Conservation (phyloP, 2,888 invertebrate species). For the Helobdella robusta region DNA sequence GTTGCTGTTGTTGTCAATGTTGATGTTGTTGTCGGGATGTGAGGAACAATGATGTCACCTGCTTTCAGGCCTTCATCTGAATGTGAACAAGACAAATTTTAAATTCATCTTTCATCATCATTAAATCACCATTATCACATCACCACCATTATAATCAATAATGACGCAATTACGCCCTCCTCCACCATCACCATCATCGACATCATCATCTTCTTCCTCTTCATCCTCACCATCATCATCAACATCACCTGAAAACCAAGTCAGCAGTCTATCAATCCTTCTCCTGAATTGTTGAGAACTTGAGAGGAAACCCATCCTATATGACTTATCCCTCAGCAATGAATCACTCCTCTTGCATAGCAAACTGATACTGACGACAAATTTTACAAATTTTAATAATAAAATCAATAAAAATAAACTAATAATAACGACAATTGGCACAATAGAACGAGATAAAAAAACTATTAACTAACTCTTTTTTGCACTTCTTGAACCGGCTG, state of each 20-base stretch:
- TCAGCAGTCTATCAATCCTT: conserved; percentile 35
- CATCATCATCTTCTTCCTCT: too few species aligned
- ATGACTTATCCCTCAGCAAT: conserved; percentile 36
- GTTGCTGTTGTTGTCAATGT: conserved; percentile 21
- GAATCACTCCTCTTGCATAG: conserved; percentile 33
- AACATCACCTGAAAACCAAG: conserved; percentile 37
- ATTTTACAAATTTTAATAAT: too few species aligned
- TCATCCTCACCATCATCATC: too few species aligned
- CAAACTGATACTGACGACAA: conserved; percentile 21
- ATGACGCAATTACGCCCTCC: too few species aligned
- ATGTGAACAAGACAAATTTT: background rate
- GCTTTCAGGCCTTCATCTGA: conserved; percentile 28
- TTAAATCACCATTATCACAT: too few species aligned
- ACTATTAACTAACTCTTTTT: conserved; percentile 3
- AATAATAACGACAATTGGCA: background rate
- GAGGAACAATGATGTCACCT: conserved; percentile 29
- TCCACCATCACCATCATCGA: too few species aligned
- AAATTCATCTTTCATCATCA: background rate
- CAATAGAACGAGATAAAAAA: background rate
- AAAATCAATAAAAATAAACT: background rate
- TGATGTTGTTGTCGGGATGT: conserved; percentile 37
- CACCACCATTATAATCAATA: too few species aligned
- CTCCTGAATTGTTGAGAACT: conserved; percentile 38
- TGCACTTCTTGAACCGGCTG: conserved; percentile 10
- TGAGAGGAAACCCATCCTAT: conserved; percentile 37